Base-by-base conservation (phyloP, 2,888 invertebrate genomes). In the Drosophila kuntzei region DNA sequence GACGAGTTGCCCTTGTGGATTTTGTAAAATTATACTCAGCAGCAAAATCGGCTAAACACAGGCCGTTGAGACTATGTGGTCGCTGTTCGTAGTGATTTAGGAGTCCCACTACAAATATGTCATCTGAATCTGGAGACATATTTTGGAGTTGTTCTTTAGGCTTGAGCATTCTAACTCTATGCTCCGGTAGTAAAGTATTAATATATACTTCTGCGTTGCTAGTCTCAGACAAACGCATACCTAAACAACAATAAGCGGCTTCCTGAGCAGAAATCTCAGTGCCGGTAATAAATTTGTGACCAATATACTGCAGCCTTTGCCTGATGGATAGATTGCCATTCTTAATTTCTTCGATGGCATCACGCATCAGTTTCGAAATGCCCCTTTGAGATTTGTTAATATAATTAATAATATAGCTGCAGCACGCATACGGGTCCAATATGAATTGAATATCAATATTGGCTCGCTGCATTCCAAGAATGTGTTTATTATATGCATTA, bases 161-260 rank as follows among this genome's bases (percentile, higher is more conserved):
- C 9, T 58, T 61, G 0, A 67, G 47, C 49, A 67, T 60, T 53
- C 49, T 53, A n/a, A 61, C 60, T 39, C 65, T 20, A 2, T 66
- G 53, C 20, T 72, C 54, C 5, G 72, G 55, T 11, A 39, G 29
- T 3, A 55, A 55, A 2, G 68, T 72, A 39, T 72, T 68, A 2
- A 50, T 50, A 27, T 50, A 60, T 12, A 49, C 29, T n/a, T 49
- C 58, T 16, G 14, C 27, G 25, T 44, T 51, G 18, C 43, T 60
- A n/a, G 34, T 43, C n/a, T 46, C 57, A 14, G 37, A 47, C 57
- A 57, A 22, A 8, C 12, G 44, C 55, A 57, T 11, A 7, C 57
- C 36, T 18, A 36, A 20, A 39, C 58, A 58, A 39, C 50, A 29
- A 9, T 44, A 44, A 14, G 27, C 27, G 12, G 51, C 51, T 37